Evolutionary conservation across 1,140 invertebrate species (phyloP).

Genomic region (Panagrolaimus sp.): DNA sequence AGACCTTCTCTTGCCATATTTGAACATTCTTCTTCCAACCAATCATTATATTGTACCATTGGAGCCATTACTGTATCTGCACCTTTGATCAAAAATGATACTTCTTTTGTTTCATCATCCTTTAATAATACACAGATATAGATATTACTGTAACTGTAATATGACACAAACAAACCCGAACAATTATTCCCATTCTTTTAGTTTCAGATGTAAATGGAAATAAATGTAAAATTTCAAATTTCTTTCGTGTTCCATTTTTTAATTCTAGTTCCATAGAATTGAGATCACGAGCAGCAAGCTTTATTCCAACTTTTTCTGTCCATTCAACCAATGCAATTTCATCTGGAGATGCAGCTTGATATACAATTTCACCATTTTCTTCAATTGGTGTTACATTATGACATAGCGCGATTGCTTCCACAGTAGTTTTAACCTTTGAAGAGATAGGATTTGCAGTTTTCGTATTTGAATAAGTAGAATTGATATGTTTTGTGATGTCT

Average conservation of each 20-base stretch:
- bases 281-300: conserved; percentile 70
- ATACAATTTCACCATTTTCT: conserved; percentile 65
- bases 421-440: conserved; percentile 63
- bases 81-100: conserved; percentile 88
- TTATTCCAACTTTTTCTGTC: conserved; percentile 68
- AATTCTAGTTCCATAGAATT: conserved; percentile 71
- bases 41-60: conserved; percentile 89
- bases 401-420: conserved; percentile 87
- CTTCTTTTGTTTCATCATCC: conserved; percentile 75
- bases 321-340: conserved; percentile 80
- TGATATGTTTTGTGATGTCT: conserved; percentile 57
- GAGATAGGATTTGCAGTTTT: neutral
- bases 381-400: conserved; percentile 98
- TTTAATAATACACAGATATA: conserved; percentile 59
- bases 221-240: conserved; percentile 83
- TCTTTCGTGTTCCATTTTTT: conserved; percentile 62
- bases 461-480: conserved; percentile 66
- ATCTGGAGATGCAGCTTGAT: conserved; percentile 92
- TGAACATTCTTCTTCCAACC: conserved; percentile 88
- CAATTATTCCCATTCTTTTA: conserved; percentile 99
- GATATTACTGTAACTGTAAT: neutral
- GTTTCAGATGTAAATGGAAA: conserved; percentile 98
- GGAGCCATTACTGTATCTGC: conserved; percentile 89
- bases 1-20: conserved; percentile 91
- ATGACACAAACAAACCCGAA: conserved; percentile 65